These are phyloP conservation scores for Steinernema carpocapsae DNA, from an alignment of 2,888 invertebrate genomes.

Conservation along the genomic window DNA sequence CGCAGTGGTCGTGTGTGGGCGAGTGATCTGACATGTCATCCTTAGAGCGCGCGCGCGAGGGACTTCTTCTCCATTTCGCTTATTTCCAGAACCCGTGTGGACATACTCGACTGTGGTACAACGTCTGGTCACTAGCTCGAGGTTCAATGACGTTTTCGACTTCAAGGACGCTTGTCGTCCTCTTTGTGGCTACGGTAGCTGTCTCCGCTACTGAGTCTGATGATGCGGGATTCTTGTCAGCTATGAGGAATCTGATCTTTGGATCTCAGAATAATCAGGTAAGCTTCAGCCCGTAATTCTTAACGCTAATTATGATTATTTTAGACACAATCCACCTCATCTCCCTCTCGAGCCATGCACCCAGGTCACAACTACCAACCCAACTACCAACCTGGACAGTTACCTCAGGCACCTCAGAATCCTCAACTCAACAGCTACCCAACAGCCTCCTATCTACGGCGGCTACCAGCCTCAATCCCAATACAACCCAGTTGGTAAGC, in stretches of 20 bases:
- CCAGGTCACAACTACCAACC: conserved; percentile 22
- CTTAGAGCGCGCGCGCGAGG: background rate
- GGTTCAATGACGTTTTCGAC: background rate
- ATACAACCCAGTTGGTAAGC: background rate
- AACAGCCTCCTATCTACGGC: background rate
- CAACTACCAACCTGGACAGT: too few species aligned
- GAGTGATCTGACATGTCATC: conserved; percentile 30
- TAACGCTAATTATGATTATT: background rate
- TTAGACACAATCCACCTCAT: background rate
- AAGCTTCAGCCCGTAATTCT: too few species aligned
- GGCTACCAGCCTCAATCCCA: conserved; percentile 5
- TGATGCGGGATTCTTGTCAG: conserved; percentile 41
- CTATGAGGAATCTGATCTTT: conserved; percentile 41
- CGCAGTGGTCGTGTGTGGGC: conserved; percentile 29
- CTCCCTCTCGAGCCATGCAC: background rate
- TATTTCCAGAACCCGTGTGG: conserved; percentile 25
- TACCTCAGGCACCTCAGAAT: too few species aligned
- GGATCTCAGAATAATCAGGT: conserved; percentile 33
- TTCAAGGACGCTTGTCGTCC: background rate
- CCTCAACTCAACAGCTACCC: conserved; percentile 5
- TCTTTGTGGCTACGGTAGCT: background rate
- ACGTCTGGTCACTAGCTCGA: background rate
- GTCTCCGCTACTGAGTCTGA: conserved; percentile 36
- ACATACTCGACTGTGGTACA: background rate
- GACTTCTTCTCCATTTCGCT: conserved; percentile 13